These are phyloP conservation scores for Melipona bicolor DNA, from an alignment of 2,888 invertebrate species.

Conservation along the genomic window DNA sequence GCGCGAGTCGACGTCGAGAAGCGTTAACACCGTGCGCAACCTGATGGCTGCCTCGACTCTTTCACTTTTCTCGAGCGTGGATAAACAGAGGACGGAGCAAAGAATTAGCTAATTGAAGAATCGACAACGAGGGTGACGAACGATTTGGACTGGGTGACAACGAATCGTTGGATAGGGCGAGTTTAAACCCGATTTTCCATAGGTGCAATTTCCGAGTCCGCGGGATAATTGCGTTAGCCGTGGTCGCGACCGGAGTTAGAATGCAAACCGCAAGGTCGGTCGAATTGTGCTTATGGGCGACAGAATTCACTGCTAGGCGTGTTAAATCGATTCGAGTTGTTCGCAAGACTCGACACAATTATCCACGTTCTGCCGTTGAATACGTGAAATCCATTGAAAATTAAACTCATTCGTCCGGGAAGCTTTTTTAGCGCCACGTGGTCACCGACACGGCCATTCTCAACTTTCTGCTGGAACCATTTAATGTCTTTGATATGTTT, in stretches of 20 bases:
- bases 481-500: neutral
- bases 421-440: neutral
- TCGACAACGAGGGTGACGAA: neutral
- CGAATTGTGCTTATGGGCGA: slow-evolving; percentile 68
- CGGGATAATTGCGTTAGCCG: slow-evolving; percentile 66
- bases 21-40: neutral
- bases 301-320: slow-evolving; percentile 38
- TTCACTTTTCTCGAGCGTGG: neutral
- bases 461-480: neutral
- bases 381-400: neutral
- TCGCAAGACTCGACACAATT: slow-evolving; percentile 33
- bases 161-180: slow-evolving; percentile 16
- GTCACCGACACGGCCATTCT: neutral
- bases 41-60: neutral
- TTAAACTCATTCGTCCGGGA: neutral
- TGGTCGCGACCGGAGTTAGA: slow-evolving; percentile 68
- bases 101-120: too few relatives aligned
- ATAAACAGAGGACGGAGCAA: neutral
- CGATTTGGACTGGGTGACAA: slow-evolving; percentile 1
- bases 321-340: slow-evolving; percentile 58
- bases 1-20: neutral
- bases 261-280: slow-evolving; percentile 71
- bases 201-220: slow-evolving; percentile 64
- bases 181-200: slow-evolving; percentile 62
- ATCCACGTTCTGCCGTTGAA: neutral